phyloP scores from a whole-genome alignment of 2,797 vertebrate genomes.

The Alauda arvensis region DNA sequence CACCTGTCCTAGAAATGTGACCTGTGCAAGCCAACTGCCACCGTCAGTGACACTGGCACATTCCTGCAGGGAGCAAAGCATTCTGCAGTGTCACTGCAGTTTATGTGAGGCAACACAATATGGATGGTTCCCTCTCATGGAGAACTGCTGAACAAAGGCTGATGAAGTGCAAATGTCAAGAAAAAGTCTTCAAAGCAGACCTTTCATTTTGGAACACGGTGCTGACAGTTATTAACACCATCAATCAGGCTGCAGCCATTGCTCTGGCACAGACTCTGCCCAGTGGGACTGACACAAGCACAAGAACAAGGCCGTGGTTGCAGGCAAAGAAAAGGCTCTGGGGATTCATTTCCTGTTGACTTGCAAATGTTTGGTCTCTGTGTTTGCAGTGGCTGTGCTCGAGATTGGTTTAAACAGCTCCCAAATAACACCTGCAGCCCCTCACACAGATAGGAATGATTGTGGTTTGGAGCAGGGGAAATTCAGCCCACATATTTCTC shows the following conservation, averaged over 20 bases:
- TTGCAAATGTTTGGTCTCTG: slow-evolving; percentile 22
- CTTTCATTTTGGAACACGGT: slow-evolving; percentile 42
- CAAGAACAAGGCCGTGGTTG: not conserved
- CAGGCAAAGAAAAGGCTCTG: not conserved
- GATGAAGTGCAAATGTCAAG: slow-evolving; percentile 60
- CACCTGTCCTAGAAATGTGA: not conserved
- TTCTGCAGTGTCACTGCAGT: slow-evolving; percentile 30
- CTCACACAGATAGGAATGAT: not conserved
- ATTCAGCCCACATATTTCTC: slow-evolving; percentile 36
- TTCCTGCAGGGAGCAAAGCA: slow-evolving; percentile 20
- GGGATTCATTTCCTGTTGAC: slow-evolving; percentile 38
- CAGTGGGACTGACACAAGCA: slow-evolving; percentile 31
- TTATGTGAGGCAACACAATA: slow-evolving; percentile 38
- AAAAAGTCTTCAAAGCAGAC: slow-evolving; percentile 56
- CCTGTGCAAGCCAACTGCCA: slow-evolving; percentile 9
- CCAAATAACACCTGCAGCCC: slow-evolving; percentile 2
- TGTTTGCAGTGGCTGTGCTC: not conserved
- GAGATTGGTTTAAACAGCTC: not conserved
- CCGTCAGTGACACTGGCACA: not conserved
- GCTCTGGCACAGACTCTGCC: slow-evolving; percentile 22
- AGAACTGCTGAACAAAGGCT: slow-evolving; percentile 58
- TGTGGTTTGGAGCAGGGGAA: not conserved
- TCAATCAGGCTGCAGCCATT: slow-evolving; percentile 43
- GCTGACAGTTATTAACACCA: slow-evolving; percentile 62
- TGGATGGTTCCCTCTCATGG: slow-evolving; percentile 19